Conservation (phyloP, 1,140 invertebrate genomes). For the Drosophila arawakana region DNA sequence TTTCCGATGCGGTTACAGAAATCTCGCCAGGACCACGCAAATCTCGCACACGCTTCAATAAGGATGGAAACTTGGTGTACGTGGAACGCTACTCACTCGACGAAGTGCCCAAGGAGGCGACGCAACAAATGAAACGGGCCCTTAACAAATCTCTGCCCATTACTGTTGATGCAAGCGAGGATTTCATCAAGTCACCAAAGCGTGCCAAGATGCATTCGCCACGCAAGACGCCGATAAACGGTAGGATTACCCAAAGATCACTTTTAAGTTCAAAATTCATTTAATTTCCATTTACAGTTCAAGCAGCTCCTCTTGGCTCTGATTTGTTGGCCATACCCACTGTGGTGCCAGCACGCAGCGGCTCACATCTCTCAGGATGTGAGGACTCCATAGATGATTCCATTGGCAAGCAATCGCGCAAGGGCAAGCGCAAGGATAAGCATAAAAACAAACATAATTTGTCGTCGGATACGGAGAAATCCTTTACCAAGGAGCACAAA, state of each 20-base stretch:
- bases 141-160: conserved; percentile 64
- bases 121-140: conserved; percentile 39
- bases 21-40: conserved; percentile 91
- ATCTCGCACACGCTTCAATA: conserved; percentile 90
- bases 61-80: conserved; percentile 85
- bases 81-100: conserved; percentile 69
- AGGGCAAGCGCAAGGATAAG: conserved; percentile 89
- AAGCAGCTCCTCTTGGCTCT: neutral
- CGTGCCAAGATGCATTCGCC: conserved; percentile 61
- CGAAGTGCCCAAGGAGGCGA: conserved; percentile 58
- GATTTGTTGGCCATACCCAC: conserved; percentile 32
- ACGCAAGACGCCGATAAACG: conserved; percentile 65
- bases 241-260: conserved; percentile 30
- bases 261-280: neutral
- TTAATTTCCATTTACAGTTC: conserved; percentile 23
- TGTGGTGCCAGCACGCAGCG: conserved; percentile 21
- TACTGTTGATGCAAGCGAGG: conserved; percentile 45
- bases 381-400: conserved; percentile 75
- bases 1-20: conserved; percentile 90
- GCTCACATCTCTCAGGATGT: conserved; percentile 52
- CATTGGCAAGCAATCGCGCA: conserved; percentile 78
- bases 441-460: conserved; percentile 87
- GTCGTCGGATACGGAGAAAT: conserved; percentile 87
- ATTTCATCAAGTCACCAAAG: conserved; percentile 62
- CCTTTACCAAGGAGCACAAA: conserved; percentile 88